These are phyloP conservation scores for Vulpes ferrilata DNA, from an alignment of 2,113 vertebrate species.

Conservation along the genomic window DNA sequence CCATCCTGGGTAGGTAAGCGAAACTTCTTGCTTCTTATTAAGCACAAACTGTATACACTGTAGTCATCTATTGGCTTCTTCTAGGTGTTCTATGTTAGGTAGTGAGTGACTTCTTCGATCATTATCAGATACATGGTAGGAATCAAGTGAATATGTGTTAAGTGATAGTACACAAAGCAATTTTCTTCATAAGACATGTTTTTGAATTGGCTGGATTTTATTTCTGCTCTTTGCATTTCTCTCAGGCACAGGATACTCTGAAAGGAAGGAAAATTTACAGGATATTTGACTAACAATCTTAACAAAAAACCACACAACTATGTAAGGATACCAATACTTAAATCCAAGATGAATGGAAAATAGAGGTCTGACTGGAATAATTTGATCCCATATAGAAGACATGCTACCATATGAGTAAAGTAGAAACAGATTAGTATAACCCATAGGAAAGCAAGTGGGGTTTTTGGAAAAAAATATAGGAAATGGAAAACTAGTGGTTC, in stretches of 20 bases:
- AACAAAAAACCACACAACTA: background rate
- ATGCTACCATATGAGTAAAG: background rate
- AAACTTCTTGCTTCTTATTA: background rate
- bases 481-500: background rate
- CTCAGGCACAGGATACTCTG: background rate
- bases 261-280: conserved; percentile 1
- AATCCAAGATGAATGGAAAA: conserved; percentile 21
- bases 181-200: conserved; percentile 10
- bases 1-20: background rate
- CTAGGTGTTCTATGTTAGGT: background rate
- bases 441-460: background rate
- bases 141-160: background rate
- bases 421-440: background rate
- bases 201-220: background rate
- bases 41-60: background rate
- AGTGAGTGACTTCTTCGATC: background rate
- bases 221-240: conserved; percentile 34
- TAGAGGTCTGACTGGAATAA: background rate
- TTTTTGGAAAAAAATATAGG: background rate
- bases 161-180: background rate
- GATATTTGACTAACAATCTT: background rate
- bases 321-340: background rate
- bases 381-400: background rate
- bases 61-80: background rate
- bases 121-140: background rate